phyloP scores from a whole-genome alignment of 2,797 vertebrate species.

The Oryzias dopingdopingensis region DNA sequence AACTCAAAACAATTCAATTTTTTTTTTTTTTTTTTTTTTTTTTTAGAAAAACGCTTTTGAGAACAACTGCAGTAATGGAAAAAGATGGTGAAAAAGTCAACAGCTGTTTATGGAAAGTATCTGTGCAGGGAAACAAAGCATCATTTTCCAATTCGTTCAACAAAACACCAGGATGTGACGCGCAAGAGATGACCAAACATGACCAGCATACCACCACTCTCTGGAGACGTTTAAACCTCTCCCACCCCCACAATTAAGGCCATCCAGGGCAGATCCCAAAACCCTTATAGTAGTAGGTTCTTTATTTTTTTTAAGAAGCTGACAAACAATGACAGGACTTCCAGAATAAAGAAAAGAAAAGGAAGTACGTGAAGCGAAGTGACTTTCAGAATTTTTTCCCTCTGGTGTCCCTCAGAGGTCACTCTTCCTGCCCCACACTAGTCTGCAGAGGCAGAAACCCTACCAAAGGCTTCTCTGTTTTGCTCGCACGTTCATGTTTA shows the following conservation, averaged over 20 bases:
- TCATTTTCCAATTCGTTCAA: constrained; percentile 34
- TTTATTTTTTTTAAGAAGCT: constrained; percentile 13
- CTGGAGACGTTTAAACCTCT: constrained; percentile 41
- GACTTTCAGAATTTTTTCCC: constrained; percentile 46
- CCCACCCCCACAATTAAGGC: constrained; percentile 13
- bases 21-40: constrained; percentile 15
- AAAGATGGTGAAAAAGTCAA: constrained; percentile 47
- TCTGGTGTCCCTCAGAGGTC: constrained; percentile 49
- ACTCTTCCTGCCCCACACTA: constrained; percentile 49
- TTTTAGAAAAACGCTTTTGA: constrained; percentile 16
- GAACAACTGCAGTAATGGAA: constrained; percentile 3
- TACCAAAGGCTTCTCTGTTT: constrained; percentile 28
- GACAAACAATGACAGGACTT: constrained; percentile 59
- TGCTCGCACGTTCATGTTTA: constrained; percentile 13
- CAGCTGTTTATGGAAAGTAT: constrained; percentile 66
- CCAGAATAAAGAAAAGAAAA: constrained; percentile 40
- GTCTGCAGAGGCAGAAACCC: constrained; percentile 19
- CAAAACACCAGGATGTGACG: constrained; percentile 29
- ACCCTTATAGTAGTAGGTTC: not conserved
- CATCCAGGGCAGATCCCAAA: constrained; percentile 18
- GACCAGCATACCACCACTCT: constrained; percentile 58
- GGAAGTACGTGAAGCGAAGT: constrained; percentile 31
- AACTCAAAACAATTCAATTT: constrained; percentile 12
- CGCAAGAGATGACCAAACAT: constrained; percentile 52
- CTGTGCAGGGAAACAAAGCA: constrained; percentile 39